Evolutionary conservation across 2,888 invertebrate species (phyloP), one percentile per base, ranked within the genome.

Genomic region (Sarcophaga variegata): DNA sequence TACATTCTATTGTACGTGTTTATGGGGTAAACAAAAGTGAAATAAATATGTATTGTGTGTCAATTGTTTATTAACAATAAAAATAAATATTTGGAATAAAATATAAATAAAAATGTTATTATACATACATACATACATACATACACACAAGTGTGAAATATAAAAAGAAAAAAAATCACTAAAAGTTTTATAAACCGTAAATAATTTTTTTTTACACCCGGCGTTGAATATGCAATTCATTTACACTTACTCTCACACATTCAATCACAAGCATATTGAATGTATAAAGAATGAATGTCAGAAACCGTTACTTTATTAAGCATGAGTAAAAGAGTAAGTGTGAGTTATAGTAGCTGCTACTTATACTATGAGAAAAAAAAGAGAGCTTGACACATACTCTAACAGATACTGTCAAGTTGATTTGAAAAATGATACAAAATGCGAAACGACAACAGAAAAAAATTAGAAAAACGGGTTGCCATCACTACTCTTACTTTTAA

Each of bases 381-480:
- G 37, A 37, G 37, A 10, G 37, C 10, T 37, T 37, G 8, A 37
- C 37, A 37, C 37, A 37, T 37, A 37, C 37, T 10, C 37, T 37
- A 64, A 14, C 37, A 70, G 74, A 75, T 66, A 17, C 85, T 76
- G 85, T 83, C 79, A 88, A 83, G 78, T 81, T 85, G 70, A 81
- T 75, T 85, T 87, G 80, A 85, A 78, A 88, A 88, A 85, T 80
- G 81, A 88, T 88, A 62, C 54, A 81, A 74, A 75, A 59, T 64
- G 81, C 45, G 59, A 72, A 64, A 45, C 47, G 37, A 82, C 79
- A 62, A 90, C 89, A 90, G 87, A 75, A 77, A 22, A 49, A 67
- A 47, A 37, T 25, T 49, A 22, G 12, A 1, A 47, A 75, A 64
- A 47, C 37, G 14, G 62, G 17, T 75, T 76, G 75, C 62, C 14